Percentiles rank a stretch among this genome's conserved stretches.
phyloP scores from a whole-genome alignment of 2,797 vertebrate species.

The Antrozous pallidus region DNA sequence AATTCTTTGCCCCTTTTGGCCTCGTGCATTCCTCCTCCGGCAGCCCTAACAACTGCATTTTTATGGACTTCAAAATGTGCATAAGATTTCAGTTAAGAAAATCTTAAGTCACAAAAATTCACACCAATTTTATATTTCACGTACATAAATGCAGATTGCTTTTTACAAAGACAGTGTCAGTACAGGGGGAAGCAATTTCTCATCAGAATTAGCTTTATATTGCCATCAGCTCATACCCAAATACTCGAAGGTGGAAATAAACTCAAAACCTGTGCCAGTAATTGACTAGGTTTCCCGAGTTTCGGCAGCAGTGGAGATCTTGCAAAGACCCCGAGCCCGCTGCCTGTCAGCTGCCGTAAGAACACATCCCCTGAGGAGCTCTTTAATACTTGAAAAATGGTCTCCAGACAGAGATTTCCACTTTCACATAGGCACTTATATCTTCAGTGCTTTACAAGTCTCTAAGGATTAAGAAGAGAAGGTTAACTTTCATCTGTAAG shows the following conservation, averaged over 20 bases:
- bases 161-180: background rate
- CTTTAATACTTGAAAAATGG: constrained; percentile 65
- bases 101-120: background rate
- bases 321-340: constrained; percentile 62
- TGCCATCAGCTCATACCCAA: background rate
- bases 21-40: too few species aligned
- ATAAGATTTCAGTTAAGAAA: background rate
- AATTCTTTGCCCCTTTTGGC: too few species aligned
- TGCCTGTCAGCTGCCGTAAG: constrained; percentile 44
- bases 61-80: background rate
- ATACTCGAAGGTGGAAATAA: constrained; percentile 3
- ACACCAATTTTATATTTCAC: background rate
- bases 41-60: background rate
- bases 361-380: constrained; percentile 59
- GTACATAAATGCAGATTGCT: background rate
- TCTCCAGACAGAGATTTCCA: constrained; percentile 71
- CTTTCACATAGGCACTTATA: constrained; percentile 71
- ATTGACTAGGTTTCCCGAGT: constrained; percentile 57
- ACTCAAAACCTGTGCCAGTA: constrained; percentile 22
- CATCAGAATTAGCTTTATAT: background rate
- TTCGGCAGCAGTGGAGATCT: constrained; percentile 63
- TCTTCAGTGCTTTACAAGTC: constrained; percentile 66
- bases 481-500: constrained; percentile 67
- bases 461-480: constrained; percentile 73
- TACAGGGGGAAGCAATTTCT: background rate